A percentile compares a stretch with the other conserved stretches of the same genome.
Evolutionary conservation across 2,113 vertebrate genomes (phyloP).

Genomic region (Amphiprion percula): DNA sequence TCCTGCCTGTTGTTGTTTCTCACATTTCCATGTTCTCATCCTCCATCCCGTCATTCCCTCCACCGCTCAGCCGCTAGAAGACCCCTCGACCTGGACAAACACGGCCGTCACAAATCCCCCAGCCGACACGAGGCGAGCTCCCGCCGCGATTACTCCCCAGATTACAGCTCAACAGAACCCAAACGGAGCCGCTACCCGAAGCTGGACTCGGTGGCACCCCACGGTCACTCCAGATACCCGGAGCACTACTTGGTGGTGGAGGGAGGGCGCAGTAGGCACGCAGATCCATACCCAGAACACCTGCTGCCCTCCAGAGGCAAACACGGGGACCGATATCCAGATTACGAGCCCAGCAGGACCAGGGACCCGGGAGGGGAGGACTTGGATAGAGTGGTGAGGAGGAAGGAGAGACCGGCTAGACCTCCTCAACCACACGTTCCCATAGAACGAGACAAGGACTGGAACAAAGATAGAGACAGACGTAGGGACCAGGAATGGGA

Average conservation of each 20-base stretch:
- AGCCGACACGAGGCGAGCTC: slow-evolving; percentile 40
- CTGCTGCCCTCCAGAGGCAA: slow-evolving; percentile 75
- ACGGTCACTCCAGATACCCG: slow-evolving; percentile 51
- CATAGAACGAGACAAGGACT: slow-evolving; percentile 71
- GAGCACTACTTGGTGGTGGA: slow-evolving; percentile 58
- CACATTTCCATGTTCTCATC: slow-evolving; percentile 58
- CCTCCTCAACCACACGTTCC: slow-evolving; percentile 70
- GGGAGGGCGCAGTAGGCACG: slow-evolving; percentile 58
- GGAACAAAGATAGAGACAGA: slow-evolving; percentile 53
- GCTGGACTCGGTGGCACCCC: slow-evolving; percentile 62
- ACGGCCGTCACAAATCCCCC: slow-evolving; percentile 50
- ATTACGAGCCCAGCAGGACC: slow-evolving; percentile 62
- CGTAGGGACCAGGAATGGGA: slow-evolving; percentile 52
- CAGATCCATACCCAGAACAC: slow-evolving; percentile 81
- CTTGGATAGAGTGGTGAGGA: slow-evolving; percentile 63
- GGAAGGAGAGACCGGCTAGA: slow-evolving; percentile 77
- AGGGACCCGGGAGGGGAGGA: slow-evolving; percentile 43
- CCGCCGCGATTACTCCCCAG: slow-evolving; percentile 63
- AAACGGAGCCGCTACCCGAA: slow-evolving; percentile 70
- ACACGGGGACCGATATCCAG: slow-evolving; percentile 64
- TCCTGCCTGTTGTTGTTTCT: slow-evolving; percentile 57
- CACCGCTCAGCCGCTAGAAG: slow-evolving; percentile 56
- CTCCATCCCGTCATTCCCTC: slow-evolving; percentile 39
- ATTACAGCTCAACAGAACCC: slow-evolving; percentile 64
- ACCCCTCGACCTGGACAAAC: slow-evolving; percentile 69